Conservation (phyloP, 1,140 invertebrate genomes). For the Drosophila pachea region DNA sequence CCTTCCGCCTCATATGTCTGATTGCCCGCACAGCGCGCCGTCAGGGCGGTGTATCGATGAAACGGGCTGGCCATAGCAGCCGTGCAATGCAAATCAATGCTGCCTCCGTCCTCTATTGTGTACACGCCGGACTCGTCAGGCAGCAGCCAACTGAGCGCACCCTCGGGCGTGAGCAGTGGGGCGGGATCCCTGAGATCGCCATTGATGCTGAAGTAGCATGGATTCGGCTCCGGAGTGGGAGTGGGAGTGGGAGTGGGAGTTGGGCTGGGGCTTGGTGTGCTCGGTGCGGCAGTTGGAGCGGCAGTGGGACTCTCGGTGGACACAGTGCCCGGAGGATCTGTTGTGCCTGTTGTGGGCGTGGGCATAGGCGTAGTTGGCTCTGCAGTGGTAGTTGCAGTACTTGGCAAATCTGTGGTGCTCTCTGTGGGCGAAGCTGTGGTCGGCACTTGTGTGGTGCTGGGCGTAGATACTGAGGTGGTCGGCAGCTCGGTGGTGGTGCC, state of each 20-base stretch:
- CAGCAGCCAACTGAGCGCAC: slow-evolving; percentile 52
- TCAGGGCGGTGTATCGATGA: slow-evolving; percentile 52
- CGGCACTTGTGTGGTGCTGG: background rate
- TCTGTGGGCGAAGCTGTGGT: too few relatives aligned
- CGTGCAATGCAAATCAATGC: slow-evolving; percentile 64
- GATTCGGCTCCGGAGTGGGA: slow-evolving; percentile 25
- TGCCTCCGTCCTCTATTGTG: slow-evolving; percentile 37
- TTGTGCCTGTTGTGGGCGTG: background rate
- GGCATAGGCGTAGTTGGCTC: background rate
- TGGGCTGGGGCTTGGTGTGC: slow-evolving; percentile 2
- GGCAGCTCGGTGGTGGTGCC: too few relatives aligned
- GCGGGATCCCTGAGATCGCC: slow-evolving; percentile 63
- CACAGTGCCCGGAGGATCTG: background rate
- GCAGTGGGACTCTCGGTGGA: slow-evolving; percentile 2
- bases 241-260: slow-evolving; percentile 13
- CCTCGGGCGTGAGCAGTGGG: slow-evolving; percentile 55
- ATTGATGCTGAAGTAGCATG: slow-evolving; percentile 59
- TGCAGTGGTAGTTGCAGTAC: background rate
- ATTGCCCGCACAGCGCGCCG: slow-evolving; percentile 48
- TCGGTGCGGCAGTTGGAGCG: background rate
- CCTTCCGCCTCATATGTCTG: slow-evolving; percentile 50
- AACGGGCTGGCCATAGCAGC: slow-evolving; percentile 48
- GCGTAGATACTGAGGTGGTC: background rate
- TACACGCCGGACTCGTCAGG: slow-evolving; percentile 50
- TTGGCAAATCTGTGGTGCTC: background rate